Percentiles rank a stretch among this genome's conserved stretches.
phyloP scores from a whole-genome alignment of 2,888 invertebrate species.

The Dichetophora obliterata region DNA sequence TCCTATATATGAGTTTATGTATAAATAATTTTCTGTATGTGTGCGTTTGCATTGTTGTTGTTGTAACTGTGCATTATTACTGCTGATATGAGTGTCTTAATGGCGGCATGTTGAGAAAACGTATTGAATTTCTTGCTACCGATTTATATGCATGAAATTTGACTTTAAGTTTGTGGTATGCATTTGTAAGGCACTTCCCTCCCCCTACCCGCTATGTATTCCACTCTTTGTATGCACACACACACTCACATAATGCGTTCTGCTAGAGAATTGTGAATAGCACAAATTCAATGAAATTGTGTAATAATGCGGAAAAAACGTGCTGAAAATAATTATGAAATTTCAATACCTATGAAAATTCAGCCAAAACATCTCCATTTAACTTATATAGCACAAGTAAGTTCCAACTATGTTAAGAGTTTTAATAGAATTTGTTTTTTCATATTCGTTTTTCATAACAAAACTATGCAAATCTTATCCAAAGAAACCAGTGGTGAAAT shows the following conservation, averaged over 20 bases:
- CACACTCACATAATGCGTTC: background rate
- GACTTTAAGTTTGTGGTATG: background rate
- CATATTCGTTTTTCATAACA: too few relatives aligned
- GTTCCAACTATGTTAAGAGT: too few relatives aligned
- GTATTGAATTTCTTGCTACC: slow-evolving; percentile 19
- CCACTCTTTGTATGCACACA: too few relatives aligned
- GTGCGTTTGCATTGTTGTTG: background rate
- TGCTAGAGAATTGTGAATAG: background rate
- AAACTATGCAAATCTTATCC: too few relatives aligned
- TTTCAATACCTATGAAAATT: background rate
- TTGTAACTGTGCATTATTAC: too few relatives aligned
- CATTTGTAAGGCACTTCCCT: background rate
- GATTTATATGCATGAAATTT: background rate
- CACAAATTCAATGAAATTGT: slow-evolving; percentile 33
- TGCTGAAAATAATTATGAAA: slow-evolving; percentile 39
- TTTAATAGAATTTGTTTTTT: too few relatives aligned
- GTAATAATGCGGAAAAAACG: slow-evolving; percentile 44
- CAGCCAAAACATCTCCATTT: background rate
- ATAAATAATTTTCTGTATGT: background rate
- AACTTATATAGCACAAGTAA: background rate
- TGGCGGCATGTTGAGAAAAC: slow-evolving; percentile 9
- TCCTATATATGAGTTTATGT: background rate
- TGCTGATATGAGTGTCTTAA: background rate
- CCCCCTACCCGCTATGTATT: too few relatives aligned
- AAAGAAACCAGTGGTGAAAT: too few relatives aligned